Conservation (phyloP, 2,888 invertebrate species). For the Lochmaea crataegi region DNA sequence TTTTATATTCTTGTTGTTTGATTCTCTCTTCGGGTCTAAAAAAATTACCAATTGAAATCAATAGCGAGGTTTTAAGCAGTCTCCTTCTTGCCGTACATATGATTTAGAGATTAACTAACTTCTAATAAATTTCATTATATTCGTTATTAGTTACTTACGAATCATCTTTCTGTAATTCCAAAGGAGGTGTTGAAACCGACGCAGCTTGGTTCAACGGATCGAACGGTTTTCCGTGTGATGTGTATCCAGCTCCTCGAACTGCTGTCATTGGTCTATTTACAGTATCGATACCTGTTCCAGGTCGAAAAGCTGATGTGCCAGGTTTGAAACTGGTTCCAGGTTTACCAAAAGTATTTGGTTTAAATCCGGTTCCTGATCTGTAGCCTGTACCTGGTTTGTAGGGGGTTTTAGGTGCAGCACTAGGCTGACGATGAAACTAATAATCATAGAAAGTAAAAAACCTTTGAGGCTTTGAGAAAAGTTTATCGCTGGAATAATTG, state of each 20-base stretch:
- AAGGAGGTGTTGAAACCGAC: conserved; percentile 69
- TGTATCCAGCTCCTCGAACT: conserved; percentile 95
- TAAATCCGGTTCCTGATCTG: conserved; percentile 57
- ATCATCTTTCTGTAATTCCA: conserved; percentile 82
- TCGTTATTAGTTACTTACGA: conserved; percentile 68
- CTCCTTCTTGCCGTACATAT: no score
- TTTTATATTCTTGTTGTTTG: conserved; percentile 87
- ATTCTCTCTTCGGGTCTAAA: conserved; percentile 91
- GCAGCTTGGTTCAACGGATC: conserved; percentile 81
- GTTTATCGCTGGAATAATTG: no score
- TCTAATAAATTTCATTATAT: no score
- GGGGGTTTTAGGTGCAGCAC: conserved; percentile 54
- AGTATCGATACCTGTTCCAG: conserved; percentile 60
- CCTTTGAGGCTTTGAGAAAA: no score
- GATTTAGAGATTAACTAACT: no score
- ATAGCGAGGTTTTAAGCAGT: background rate
- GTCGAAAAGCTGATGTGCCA: conserved; percentile 64
- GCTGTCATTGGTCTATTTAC: conserved; percentile 92
- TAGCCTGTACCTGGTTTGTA: conserved; percentile 55
- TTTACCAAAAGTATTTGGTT: conserved; percentile 57
- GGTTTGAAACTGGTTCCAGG: conserved; percentile 55
- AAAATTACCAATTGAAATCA: conserved; percentile 44
- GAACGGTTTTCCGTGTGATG: conserved; percentile 78
- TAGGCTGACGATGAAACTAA: conserved; percentile 55
- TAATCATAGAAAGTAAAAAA: conserved; percentile 26